Evolutionary conservation across 2,888 invertebrate genomes (phyloP).

Genomic region (Nemotelus nigrinus): DNA sequence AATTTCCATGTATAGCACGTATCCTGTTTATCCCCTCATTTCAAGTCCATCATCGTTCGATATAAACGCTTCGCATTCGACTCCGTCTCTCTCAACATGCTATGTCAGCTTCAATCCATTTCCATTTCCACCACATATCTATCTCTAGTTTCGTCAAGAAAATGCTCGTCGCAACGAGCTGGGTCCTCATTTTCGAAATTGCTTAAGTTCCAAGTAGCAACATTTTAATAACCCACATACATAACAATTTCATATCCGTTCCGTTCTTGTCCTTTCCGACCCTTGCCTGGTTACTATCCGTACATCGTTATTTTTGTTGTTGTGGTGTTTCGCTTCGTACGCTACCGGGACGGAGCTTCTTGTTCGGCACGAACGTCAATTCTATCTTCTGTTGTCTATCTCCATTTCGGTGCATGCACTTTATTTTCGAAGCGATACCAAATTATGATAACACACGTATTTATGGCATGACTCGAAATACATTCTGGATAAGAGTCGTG

Average conservation of each 20-base stretch:
- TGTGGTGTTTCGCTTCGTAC: background rate
- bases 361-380: conserved; percentile 8
- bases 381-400: conserved; percentile 4
- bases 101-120: background rate
- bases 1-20: conserved; percentile 26
- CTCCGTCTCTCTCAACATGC: background rate
- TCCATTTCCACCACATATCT: background rate
- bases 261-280: background rate
- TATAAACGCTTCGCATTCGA: background rate
- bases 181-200: conserved; percentile 27
- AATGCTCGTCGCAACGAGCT: background rate
- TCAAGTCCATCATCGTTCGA: conserved; percentile 3
- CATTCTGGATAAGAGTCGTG: conserved; percentile 5
- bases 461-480: background rate
- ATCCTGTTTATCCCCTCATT: conserved; percentile 10
- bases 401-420: conserved; percentile 18
- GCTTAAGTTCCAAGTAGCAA: conserved; percentile 11
- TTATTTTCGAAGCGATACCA: conserved; percentile 10
- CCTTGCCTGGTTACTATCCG: no score
- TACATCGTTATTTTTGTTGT: no score
- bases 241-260: background rate
- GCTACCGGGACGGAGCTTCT: background rate
- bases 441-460: conserved; percentile 41
- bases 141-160: background rate
- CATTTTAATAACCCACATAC: background rate